These are phyloP conservation scores for Dicaeum eximium DNA, from an alignment of 2,113 vertebrate species.

Conservation along the genomic window DNA sequence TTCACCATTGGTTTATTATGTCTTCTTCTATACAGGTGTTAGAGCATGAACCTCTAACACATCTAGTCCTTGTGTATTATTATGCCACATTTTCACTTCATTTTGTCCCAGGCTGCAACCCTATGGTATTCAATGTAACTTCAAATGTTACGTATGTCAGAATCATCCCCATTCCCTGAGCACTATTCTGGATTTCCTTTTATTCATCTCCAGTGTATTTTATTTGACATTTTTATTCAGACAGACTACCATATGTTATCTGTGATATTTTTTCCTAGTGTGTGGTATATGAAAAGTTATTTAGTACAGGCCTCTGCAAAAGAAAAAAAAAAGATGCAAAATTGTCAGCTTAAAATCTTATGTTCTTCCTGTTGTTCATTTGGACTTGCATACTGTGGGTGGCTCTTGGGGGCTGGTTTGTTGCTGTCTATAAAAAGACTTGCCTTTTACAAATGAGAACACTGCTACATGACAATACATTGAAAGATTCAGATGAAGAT, in stretches of 20 bases:
- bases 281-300: background rate
- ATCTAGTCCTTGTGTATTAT: background rate
- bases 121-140: background rate
- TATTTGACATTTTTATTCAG: background rate
- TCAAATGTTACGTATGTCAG: background rate
- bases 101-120: background rate
- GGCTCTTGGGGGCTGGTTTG: background rate
- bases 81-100: background rate
- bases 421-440: background rate
- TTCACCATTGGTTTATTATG: background rate
- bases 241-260: background rate
- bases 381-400: background rate
- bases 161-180: background rate
- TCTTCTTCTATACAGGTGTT: background rate
- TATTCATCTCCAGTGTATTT: background rate
- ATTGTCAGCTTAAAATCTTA: background rate
- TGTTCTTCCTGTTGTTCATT: background rate
- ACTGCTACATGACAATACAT: background rate
- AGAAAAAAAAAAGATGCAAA: background rate
- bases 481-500: background rate
- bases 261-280: background rate
- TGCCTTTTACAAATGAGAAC: constrained; percentile 8
- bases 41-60: background rate
- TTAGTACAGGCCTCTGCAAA: background rate
- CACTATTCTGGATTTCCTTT: background rate